Percentiles rank a stretch among this genome's conserved stretches.
phyloP scores from a whole-genome alignment of 2,797 vertebrate species.

The Onychomys leucogaster region DNA sequence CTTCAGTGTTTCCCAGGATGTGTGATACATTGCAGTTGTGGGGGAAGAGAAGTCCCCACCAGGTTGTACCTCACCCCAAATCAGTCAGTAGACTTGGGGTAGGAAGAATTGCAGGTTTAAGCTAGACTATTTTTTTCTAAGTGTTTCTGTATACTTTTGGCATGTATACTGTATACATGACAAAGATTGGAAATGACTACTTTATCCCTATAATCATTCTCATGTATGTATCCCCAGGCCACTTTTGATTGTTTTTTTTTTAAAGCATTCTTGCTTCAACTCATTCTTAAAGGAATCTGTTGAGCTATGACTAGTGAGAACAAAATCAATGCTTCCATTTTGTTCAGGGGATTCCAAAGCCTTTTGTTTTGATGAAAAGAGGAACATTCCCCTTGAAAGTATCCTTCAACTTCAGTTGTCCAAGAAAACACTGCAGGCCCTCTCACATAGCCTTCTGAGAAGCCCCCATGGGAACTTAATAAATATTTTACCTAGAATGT shows the following conservation, averaged over 20 bases:
- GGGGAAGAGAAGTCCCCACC: neutral
- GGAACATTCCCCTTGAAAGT: neutral
- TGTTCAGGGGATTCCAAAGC: neutral
- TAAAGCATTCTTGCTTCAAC: neutral
- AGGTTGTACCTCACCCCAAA: neutral
- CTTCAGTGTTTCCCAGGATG: neutral
- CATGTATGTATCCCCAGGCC: neutral
- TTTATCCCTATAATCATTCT: neutral
- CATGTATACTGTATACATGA: no score
- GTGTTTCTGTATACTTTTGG: neutral
- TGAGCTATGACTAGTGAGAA: neutral
- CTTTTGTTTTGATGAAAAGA: neutral
- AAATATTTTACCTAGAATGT: neutral
- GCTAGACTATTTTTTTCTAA: neutral
- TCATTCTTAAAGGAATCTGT: neutral
- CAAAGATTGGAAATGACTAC: neutral
- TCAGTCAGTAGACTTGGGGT: neutral
- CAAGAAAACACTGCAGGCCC: no score
- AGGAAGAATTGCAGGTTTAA: neutral
- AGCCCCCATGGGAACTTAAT: neutral
- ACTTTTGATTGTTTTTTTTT: neutral
- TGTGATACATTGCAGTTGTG: neutral
- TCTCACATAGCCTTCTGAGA: neutral
- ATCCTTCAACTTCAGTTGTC: neutral
- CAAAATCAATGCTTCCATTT: neutral